Base-by-base conservation (phyloP, 2,888 invertebrate species). In the Phanerotoma sp. region DNA sequence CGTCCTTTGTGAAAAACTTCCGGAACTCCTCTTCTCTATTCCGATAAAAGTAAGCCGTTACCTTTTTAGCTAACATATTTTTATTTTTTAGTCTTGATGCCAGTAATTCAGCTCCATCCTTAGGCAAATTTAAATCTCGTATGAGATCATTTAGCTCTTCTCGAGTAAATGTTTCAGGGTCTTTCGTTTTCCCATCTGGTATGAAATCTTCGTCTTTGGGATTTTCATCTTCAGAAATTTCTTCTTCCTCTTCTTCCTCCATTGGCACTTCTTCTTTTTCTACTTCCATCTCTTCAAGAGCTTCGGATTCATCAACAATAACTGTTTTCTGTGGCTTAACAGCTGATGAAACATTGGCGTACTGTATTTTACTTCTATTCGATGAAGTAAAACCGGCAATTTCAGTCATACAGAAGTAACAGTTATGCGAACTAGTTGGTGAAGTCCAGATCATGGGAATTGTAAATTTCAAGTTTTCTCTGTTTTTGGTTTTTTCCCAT, bases 31-130 rank as follows among this genome's bases (percentile, higher is more conserved):
- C n/a, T 18, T 52, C 53, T 18, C 41, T 40, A 37, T 53, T 38
- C 15, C 47, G 47, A 53, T 47, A 53, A 47, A 47, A 53, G 30
- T 25, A 38, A 32, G 33, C 41, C 18, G 42, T 15, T 41, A 22
- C 15, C n/a, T 33, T 33, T 40, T 53, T 47, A 18, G 47, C 20
- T 32, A 53, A 38, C 53, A 32, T 20, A 53, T 53, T 40, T 32
- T 33, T 42, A 9, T 51, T 21, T 47, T 53, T 53, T 13, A 46
- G 25, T 41, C 21, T 53, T 47, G n/a, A n/a, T n/a, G n/a, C n/a
- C n/a, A n/a, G n/a, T n/a, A n/a, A n/a, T n/a, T n/a, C n/a, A n/a
- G n/a, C n/a, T n/a, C n/a, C n/a, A n/a, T n/a, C n/a, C n/a, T n/a
- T n/a, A n/a, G n/a, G n/a, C n/a, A n/a, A n/a, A n/a, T n/a, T n/a